Evolutionary conservation across 2,888 invertebrate genomes (phyloP), one percentile per base, ranked within the genome.

Genomic region (Geophilus truncorum): DNA sequence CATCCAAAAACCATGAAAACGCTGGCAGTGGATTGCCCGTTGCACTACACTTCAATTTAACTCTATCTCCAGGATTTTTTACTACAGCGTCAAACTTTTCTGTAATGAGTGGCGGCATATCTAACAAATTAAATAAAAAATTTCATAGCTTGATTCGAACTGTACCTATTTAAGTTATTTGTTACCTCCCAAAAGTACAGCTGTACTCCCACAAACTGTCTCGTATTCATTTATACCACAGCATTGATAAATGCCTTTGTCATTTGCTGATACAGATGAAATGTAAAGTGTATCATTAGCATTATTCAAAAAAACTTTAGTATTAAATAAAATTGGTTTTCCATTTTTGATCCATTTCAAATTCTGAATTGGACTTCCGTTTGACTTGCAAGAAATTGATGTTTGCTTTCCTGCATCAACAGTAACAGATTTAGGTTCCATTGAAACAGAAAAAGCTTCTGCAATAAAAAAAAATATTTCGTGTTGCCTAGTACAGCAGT

Each of bases 171-270:
- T n/a, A n/a, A n/a, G 25, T 12, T 15, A 5, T 79, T 21, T 79
- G 21, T 70, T 80, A 76, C 80, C 80, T 34, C 80, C 80, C 32
- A 80, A 25, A 7, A 34, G 9, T 5, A 80, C 18, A 7, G 30
- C 75, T 25, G 80, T 12, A 40, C 30, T 80, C 18, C 80, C 80
- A 23, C 70, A 36, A 70, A 36, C 80, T 7, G 30, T 18, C 23
- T 30, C 51, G 12, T 75, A 34, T 15, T 80, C 80, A 80, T 80
- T 80, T n/a, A 30, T 34, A 2, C 34, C 80, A 18, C 70, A 36
- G 25, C 80, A 80, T 28, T 80, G 80, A 34, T 80, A 80, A 1
- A 80, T 75, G 1, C 80, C 80, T 75, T 25, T 62, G 25, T 62
- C 62, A 9, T 28, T 25, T 15, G 62, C 62, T 25, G 62, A 18